A percentile compares a stretch with the other conserved stretches of the same genome.
These are phyloP conservation scores for Hoplodrina ambigua DNA, from an alignment of 2,888 invertebrate species.

Conservation along the genomic window DNA sequence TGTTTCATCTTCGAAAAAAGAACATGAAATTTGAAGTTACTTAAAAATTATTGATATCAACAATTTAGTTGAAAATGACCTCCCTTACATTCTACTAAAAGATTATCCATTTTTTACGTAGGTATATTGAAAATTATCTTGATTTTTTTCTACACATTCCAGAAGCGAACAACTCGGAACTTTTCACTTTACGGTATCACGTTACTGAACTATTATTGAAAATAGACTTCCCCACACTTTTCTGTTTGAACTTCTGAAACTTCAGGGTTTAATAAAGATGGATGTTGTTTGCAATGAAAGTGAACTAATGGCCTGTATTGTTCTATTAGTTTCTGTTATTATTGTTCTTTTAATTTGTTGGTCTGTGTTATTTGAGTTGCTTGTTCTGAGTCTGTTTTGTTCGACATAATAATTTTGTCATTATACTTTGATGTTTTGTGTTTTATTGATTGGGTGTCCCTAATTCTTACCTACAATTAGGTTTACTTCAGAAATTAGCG, in stretches of 20 bases:
- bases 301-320: slow-evolving; percentile 41
- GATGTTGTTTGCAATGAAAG: slow-evolving; percentile 46
- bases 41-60: no score
- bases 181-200: slow-evolving; percentile 40
- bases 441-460: background rate
- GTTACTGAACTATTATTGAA: slow-evolving; percentile 47
- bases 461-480: no score
- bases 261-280: slow-evolving; percentile 45
- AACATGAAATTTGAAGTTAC: no score
- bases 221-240: slow-evolving; percentile 26
- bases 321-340: slow-evolving; percentile 23
- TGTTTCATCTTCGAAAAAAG: no score
- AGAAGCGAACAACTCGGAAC: slow-evolving; percentile 7
- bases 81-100: no score
- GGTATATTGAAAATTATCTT: no score
- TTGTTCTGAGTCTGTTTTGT: slow-evolving; percentile 19
- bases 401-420: background rate
- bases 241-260: slow-evolving; percentile 28
- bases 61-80: no score
- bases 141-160: background rate
- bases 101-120: no score
- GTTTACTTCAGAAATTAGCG: background rate
- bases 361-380: slow-evolving; percentile 21
- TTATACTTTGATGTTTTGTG: background rate
- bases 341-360: slow-evolving; percentile 42